Conservation (phyloP, 2,113 vertebrate species). For the Aptenodytes forsteri region DNA sequence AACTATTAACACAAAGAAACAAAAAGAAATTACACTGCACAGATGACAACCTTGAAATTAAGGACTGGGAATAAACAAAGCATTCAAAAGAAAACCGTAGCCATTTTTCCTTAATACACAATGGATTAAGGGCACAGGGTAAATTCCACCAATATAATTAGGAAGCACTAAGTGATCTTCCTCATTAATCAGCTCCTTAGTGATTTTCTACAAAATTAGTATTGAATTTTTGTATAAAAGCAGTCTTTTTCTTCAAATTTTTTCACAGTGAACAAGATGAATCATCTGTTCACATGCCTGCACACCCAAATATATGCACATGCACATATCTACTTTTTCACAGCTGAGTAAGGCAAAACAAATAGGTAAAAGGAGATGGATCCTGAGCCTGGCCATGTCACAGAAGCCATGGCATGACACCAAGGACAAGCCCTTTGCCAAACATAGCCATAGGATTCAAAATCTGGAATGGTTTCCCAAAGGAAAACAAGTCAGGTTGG, state of each 20-base stretch:
- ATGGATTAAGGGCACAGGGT: conserved; percentile 1
- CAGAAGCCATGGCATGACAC: neutral
- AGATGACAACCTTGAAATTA: conserved; percentile 38
- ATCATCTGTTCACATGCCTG: neutral
- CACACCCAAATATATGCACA: neutral
- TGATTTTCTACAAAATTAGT: conserved; percentile 26
- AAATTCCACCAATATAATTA: conserved; percentile 45
- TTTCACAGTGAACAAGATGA: neutral
- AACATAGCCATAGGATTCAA: neutral
- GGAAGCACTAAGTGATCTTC: neutral
- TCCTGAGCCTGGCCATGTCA: neutral
- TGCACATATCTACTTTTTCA: neutral
- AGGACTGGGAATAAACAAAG: conserved; percentile 12
- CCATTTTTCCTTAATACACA: neutral
- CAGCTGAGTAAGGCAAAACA: neutral
- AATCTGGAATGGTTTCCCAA: neutral
- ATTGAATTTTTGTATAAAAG: conserved; percentile 27
- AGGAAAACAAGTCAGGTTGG: neutral
- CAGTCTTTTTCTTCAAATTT: neutral
- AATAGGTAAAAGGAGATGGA: neutral
- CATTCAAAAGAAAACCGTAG: neutral
- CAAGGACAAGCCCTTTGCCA: neutral
- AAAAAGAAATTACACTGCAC: neutral
- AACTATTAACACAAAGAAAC: neutral
- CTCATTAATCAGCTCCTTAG: conserved; percentile 34